A percentile compares a stretch with the other conserved stretches of the same genome.
phyloP scores from a whole-genome alignment of 2,888 invertebrate species.

The Amitus sp. region DNA sequence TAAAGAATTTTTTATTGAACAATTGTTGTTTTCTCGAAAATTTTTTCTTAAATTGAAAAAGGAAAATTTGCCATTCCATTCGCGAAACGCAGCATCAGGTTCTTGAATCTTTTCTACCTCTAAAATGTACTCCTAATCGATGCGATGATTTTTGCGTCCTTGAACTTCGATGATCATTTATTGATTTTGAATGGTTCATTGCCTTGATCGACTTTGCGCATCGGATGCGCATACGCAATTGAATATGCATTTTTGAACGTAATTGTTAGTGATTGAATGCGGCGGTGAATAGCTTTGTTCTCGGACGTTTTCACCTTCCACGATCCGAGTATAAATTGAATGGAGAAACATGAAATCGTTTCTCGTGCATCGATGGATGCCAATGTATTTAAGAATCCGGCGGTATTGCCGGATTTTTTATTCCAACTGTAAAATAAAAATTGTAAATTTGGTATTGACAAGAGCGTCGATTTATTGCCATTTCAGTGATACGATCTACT shows the following conservation, averaged over 20 bases:
- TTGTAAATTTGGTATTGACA: constrained; percentile 47
- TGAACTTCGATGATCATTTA: no score
- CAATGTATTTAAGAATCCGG: constrained; percentile 55
- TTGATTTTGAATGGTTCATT: no score
- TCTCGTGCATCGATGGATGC: constrained; percentile 8
- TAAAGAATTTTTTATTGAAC: background rate
- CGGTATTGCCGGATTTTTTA: constrained; percentile 50
- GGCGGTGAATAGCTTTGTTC: background rate
- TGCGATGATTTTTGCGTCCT: background rate
- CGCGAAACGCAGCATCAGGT: background rate
- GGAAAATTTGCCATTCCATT: background rate
- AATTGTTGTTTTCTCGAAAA: background rate
- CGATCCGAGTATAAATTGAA: background rate
- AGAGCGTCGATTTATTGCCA: background rate
- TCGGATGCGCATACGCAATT: no score
- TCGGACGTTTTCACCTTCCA: constrained; percentile 3
- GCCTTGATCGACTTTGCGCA: no score
- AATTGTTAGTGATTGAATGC: no score
- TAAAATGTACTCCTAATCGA: background rate
- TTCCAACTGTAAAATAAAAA: constrained; percentile 48
- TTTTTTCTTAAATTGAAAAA: background rate
- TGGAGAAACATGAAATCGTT: background rate
- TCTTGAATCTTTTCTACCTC: constrained; percentile 2
- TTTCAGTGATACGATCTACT: no score
- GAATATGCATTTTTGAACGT: no score